A percentile compares a stretch with the other conserved stretches of the same genome.
Evolutionary conservation across 2,113 vertebrate species (phyloP).

Genomic region (Mionectes macconnelli): DNA sequence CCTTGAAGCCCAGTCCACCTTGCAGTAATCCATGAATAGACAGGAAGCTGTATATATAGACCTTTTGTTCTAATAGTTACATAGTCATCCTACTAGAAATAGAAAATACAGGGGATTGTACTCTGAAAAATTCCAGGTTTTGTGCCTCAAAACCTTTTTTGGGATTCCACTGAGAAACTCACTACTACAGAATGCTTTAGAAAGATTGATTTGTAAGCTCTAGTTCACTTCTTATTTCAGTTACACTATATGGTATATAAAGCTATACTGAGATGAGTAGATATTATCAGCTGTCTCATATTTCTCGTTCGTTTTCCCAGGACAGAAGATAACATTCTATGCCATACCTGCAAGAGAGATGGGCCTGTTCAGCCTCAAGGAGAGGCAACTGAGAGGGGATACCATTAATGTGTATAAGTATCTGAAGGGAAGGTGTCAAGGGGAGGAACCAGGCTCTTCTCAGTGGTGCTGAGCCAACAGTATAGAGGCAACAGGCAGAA

Average conservation of each 20-base stretch:
- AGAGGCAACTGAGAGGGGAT: background rate
- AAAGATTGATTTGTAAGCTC: background rate
- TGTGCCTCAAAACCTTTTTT: background rate
- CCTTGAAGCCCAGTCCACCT: background rate
- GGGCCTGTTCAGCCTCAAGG: background rate
- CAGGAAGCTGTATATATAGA: background rate
- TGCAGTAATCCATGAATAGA: background rate
- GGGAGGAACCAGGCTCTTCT: background rate
- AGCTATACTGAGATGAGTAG: background rate
- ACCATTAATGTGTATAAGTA: background rate
- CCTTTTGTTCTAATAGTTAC: background rate
- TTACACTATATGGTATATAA: background rate
- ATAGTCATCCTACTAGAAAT: background rate
- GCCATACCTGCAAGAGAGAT: background rate
- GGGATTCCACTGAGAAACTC: background rate
- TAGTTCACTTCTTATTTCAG: background rate
- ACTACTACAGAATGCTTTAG: background rate
- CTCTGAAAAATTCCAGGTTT: background rate
- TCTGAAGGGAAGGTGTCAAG: background rate
- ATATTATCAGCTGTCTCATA: background rate
- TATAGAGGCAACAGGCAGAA: background rate
- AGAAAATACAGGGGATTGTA: background rate
- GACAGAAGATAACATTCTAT: background rate
- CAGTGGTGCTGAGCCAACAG: rapidly evolving
- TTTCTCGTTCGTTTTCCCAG: background rate